A percentile compares a stretch with the other conserved stretches of the same genome.
phyloP scores from a whole-genome alignment of 1,140 invertebrate genomes.

The Leptinotarsa texana region DNA sequence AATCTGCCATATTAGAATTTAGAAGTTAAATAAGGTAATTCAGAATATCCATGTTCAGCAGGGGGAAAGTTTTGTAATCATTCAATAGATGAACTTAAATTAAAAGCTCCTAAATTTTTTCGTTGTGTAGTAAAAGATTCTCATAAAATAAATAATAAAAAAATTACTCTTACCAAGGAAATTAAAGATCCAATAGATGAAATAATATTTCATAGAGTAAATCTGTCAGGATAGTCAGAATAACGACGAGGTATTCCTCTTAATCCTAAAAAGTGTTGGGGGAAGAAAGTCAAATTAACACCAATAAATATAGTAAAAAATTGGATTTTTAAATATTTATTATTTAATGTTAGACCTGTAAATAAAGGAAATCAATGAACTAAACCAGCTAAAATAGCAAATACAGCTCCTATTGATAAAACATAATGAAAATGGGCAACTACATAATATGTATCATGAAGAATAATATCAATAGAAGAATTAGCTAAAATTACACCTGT shows the following conservation, averaged over 20 bases:
- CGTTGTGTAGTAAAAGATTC: conserved; percentile 55
- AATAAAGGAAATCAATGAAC: conserved; percentile 69
- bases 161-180: conserved; percentile 59
- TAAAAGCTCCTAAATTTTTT: conserved; percentile 55
- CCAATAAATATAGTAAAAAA: conserved; percentile 67
- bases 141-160: conserved; percentile 63
- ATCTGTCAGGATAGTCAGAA: conserved; percentile 72
- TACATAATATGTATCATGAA: conserved; percentile 79
- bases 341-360: conserved; percentile 63
- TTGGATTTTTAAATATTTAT: conserved; percentile 62
- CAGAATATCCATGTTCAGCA: conserved; percentile 60
- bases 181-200: conserved; percentile 67
- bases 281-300: conserved; percentile 77
- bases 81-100: conserved; percentile 61
- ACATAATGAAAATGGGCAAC: conserved; percentile 77
- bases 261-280: conserved; percentile 76
- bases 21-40: conserved; percentile 61
- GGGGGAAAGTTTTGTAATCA: conserved; percentile 62
- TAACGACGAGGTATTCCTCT: conserved; percentile 74
- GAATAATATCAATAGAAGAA: conserved; percentile 69
- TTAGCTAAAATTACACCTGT: conserved; percentile 71
- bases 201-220: conserved; percentile 65
- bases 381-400: conserved; percentile 71
- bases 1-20: conserved; percentile 62
- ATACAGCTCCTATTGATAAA: conserved; percentile 69